Evolutionary conservation across 2,797 vertebrate species (phyloP).

Genomic region (Danio albolineatus): DNA sequence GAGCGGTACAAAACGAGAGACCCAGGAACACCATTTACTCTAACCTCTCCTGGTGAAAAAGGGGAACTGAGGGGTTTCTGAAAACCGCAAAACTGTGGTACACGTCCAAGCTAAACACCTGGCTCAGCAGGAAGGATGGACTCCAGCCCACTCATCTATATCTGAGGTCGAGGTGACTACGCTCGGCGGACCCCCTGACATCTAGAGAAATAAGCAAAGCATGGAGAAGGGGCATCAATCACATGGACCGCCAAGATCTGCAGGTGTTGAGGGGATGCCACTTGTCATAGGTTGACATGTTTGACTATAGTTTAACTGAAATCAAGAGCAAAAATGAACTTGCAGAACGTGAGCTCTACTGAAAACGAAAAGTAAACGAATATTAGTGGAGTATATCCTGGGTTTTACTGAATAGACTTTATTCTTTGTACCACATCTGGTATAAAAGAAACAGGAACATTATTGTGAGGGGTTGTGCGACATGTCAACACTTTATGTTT

Average conservation of each 20-base stretch:
- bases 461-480: slow-evolving; percentile 48
- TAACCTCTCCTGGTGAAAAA: slow-evolving; percentile 54
- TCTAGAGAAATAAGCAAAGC: slow-evolving; percentile 47
- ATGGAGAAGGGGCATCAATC: slow-evolving; percentile 35
- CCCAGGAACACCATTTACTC: slow-evolving; percentile 38
- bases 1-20: slow-evolving; percentile 46
- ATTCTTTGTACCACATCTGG: slow-evolving; percentile 65
- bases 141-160: slow-evolving; percentile 34
- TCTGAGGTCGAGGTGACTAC: slow-evolving; percentile 51
- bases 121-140: slow-evolving; percentile 55
- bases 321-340: not conserved
- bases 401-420: not conserved
- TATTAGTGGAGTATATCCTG: not conserved
- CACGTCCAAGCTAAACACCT: slow-evolving; percentile 71
- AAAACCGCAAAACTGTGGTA: slow-evolving; percentile 59
- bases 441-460: slow-evolving; percentile 60
- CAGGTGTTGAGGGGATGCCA: slow-evolving; percentile 42
- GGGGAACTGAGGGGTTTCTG: slow-evolving; percentile 64
- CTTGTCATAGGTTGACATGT: slow-evolving; percentile 37
- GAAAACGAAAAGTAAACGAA: not conserved
- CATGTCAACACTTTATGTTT: slow-evolving; percentile 64
- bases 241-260: slow-evolving; percentile 50
- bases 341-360: not conserved
- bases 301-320: slow-evolving; percentile 49
- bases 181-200: slow-evolving; percentile 53